phyloP scores from a whole-genome alignment of 2,113 vertebrate genomes.

The Ploceus nigricollis region DNA sequence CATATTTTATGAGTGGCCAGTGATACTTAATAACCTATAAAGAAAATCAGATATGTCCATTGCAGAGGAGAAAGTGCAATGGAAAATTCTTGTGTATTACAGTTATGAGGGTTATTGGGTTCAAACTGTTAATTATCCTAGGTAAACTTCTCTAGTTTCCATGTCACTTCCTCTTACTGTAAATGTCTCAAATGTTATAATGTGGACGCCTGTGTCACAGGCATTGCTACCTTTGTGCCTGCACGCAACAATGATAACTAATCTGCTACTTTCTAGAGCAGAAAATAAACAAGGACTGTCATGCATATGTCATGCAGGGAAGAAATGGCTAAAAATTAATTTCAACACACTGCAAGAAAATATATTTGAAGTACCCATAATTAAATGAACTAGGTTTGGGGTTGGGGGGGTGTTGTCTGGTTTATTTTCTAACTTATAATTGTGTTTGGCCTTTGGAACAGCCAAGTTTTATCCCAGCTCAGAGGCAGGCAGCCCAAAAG shows the following conservation, averaged over 20 bases:
- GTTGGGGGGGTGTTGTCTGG: rapidly evolving
- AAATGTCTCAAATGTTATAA: background rate
- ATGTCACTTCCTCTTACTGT: background rate
- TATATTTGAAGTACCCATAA: background rate
- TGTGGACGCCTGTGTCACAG: background rate
- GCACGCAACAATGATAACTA: background rate
- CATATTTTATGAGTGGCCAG: background rate
- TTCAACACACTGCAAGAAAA: background rate
- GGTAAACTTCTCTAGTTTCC: background rate
- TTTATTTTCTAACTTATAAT: background rate
- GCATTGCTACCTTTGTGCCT: background rate
- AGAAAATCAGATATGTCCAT: background rate
- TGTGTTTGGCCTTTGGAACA: background rate
- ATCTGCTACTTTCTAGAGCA: background rate
- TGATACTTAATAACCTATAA: background rate
- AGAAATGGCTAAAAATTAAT: background rate
- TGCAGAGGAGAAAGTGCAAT: background rate
- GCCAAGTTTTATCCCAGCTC: background rate
- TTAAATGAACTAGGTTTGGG: background rate
- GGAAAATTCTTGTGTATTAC: background rate
- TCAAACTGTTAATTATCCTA: background rate
- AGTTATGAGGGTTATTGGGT: background rate
- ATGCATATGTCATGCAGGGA: rapidly evolving
- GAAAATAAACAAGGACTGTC: background rate
- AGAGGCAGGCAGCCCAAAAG: background rate